Base-by-base conservation (phyloP, 2,797 vertebrate genomes). In the Cheracebus regulus region DNA sequence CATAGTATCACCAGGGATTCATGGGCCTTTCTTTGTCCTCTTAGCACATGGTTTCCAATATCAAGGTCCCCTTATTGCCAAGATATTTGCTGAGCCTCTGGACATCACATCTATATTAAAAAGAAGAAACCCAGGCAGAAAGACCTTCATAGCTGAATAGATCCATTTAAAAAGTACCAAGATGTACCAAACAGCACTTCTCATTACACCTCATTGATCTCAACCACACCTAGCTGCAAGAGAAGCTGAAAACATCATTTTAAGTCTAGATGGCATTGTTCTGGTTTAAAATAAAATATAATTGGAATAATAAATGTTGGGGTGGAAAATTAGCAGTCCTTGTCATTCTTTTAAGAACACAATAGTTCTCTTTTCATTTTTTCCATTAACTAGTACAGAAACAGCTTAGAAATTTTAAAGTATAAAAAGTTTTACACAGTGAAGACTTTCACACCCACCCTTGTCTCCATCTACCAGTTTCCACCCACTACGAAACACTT, bases 381-480 rank as follows among this genome's bases (percentile, higher is more conserved):
- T 93, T 84, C 84, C 57, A 90, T 87, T 88, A 96, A 93, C 78
- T 88, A 94, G 78, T 86, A 70, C 61, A 96, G 58, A 78, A 97
- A 84, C 70, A 97, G 96, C 86, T 96, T 70, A 92, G 96, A 88
- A 96, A 52, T 67, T 83, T 95, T 57, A 57, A 98, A 96, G 58
- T 89, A 91, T 83, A 95, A 96, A 91, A 96, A 90, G 75, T 80
- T 96, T 93, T 96, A 88, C 73, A 92, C 67, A 95, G 85, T 78
- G 61, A 97, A 91, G 88, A 96, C 41, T 94, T 98, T 96, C 97
- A 97, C 97, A 97, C 91, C 97, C 86, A 97, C 95, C 58, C 96
- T 92, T 70, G 52, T 87, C 80, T 96, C 95, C 96, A 97, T 98
- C 97, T 98, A 96, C 82, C 84, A 93, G 79, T 97, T 97, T 96